phyloP scores from a whole-genome alignment of 2,113 vertebrate genomes.

The Penelope pileata region DNA sequence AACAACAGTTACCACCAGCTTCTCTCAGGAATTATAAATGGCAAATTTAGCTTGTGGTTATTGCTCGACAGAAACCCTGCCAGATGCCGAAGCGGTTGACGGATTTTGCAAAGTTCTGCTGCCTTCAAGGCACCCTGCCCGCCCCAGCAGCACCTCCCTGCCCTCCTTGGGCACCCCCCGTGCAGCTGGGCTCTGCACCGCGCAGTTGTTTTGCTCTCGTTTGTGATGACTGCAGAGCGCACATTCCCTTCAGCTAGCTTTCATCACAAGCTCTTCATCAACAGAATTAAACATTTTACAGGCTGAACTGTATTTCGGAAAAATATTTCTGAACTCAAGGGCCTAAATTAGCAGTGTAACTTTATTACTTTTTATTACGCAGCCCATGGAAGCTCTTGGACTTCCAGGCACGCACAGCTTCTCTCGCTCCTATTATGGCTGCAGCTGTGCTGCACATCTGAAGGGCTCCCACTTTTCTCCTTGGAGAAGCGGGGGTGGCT shows the following conservation, averaged over 20 bases:
- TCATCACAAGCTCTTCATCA: not conserved
- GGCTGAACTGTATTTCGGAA: not conserved
- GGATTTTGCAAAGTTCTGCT: conserved; percentile 12
- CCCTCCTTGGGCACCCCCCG: not conserved
- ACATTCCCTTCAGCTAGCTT: not conserved
- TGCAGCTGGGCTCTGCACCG: not conserved
- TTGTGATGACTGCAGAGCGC: not conserved
- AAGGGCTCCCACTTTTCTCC: not conserved
- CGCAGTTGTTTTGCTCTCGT: not conserved
- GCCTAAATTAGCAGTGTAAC: not conserved
- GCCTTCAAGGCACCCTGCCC: not conserved
- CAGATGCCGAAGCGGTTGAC: not conserved
- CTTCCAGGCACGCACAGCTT: not conserved
- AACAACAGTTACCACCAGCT: conserved; percentile 5
- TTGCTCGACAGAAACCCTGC: conserved; percentile 33
- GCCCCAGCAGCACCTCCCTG: not conserved
- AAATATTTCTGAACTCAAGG: not conserved
- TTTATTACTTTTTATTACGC: not conserved
- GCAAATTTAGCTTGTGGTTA: conserved; percentile 39
- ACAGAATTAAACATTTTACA: not conserved
- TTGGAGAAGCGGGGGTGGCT: not conserved
- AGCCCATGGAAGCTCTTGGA: not conserved
- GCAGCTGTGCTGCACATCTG: not conserved
- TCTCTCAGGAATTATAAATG: conserved; percentile 20
- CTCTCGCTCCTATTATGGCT: not conserved